Base-by-base conservation (phyloP, 2,113 vertebrate genomes). In the Motacilla alba region DNA sequence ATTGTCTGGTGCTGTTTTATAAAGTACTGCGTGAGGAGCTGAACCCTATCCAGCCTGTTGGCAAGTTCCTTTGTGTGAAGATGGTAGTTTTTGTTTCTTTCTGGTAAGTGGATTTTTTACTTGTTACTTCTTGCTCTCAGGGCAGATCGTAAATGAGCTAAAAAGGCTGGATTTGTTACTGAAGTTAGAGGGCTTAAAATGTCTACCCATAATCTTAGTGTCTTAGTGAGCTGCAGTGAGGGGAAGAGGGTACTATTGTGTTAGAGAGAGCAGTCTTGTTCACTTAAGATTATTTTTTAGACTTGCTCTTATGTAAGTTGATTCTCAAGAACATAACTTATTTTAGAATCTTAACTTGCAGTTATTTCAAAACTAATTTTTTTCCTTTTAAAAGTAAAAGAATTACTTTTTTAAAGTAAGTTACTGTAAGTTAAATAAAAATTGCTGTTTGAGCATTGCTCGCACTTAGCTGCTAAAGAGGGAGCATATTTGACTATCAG, bases 81-180 rank as follows among this genome's bases (percentile, higher is more conserved):
- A 98, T 99, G 97, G 99, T 99, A 31, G 99, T 99, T 80, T 99
- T 99, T 89, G 99, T 99, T 91, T 99, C 99, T 50, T 99, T 99
- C 96, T 99, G 99, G 99, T 99, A 98, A 99, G 97, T 97, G 26
- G 49, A 44, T 74, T 70, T 56, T 58, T 85, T 30, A 10, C 9
- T 59, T 0, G 0, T 26, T 73, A 21, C 21, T 84, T 28, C 30
- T 59, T 84, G 18, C 37, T 85, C 27, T 78, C 35, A 30, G 56
- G 13, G 28, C 8, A 9, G 43, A 39, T 78, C 0, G 0, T 58
- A 55, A 43, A 86, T 60, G 22, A 83, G 30, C 22, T 75, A 27
- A 85, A 92, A 76, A 56, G n/a, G 41, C 41, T 82, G 43, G 22
- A 44, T 43, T 66, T 80, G 11, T 66, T 78, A 43, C 31, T 75